A percentile compares a stretch with the other conserved stretches of the same genome.
These are phyloP conservation scores for Triplophysa bombifrons DNA, from an alignment of 2,797 vertebrate genomes.

Conservation along the genomic window DNA sequence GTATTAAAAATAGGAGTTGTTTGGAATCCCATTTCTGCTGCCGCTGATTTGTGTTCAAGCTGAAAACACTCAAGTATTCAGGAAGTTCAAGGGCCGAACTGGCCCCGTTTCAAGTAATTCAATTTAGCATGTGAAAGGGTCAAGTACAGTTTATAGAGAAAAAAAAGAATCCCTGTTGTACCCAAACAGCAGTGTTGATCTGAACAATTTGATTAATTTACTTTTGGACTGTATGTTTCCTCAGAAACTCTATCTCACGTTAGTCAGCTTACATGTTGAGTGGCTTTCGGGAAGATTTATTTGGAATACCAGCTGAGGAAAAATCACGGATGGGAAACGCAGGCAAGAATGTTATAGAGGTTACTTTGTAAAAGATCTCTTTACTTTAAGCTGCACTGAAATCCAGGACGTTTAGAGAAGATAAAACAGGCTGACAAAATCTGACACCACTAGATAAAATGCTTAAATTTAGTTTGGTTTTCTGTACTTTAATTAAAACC, in stretches of 20 bases:
- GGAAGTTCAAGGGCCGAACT: not conserved
- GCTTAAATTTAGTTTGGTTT: not conserved
- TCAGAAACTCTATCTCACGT: not conserved
- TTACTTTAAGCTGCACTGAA: not conserved
- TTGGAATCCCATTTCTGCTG: not conserved
- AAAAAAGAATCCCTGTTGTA: not conserved
- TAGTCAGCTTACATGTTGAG: not conserved
- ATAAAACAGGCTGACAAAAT: not conserved
- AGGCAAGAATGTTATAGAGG: not conserved
- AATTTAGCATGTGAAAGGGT: not conserved
- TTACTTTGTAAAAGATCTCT: conserved; percentile 8
- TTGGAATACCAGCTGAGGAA: not conserved
- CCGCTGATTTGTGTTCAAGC: not conserved
- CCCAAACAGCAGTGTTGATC: not conserved
- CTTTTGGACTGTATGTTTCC: not conserved
- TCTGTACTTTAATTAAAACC: no score
- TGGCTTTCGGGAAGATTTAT: conserved; percentile 2
- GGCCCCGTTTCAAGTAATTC: conserved; percentile 4
- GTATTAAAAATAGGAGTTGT: not conserved
- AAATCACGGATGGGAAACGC: not conserved
- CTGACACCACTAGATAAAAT: not conserved
- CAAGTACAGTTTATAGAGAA: not conserved
- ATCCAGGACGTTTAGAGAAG: not conserved
- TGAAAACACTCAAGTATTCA: conserved; percentile 1
- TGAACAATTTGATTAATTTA: conserved; percentile 6